Evolutionary conservation across 2,888 invertebrate species (phyloP).

Genomic region (Flabesymbios commensalis): DNA sequence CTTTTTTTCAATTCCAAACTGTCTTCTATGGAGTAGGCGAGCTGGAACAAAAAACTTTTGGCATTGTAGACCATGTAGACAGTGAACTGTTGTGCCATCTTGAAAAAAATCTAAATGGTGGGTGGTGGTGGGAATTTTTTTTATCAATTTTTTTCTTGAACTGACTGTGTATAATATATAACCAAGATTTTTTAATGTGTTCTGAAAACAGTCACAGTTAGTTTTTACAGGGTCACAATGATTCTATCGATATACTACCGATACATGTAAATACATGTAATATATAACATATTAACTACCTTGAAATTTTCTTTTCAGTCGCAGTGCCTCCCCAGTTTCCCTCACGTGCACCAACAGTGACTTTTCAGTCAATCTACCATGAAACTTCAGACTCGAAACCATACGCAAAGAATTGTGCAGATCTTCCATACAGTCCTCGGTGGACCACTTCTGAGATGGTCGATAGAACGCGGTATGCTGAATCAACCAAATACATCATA

Average conservation of each 20-base stretch:
- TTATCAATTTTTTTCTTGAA: too few relatives aligned
- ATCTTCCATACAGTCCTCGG: constrained; percentile 60
- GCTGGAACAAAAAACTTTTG: too few relatives aligned
- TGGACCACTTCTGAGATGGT: constrained; percentile 61
- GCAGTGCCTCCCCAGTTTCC: constrained; percentile 60
- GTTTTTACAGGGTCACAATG: neutral
- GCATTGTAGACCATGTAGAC: too few relatives aligned
- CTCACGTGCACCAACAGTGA: constrained; percentile 55
- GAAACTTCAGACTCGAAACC: constrained; percentile 52
- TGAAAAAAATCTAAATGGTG: too few relatives aligned
- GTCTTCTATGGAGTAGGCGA: too few relatives aligned
- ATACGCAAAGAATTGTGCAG: constrained; percentile 57
- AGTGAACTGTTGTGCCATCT: too few relatives aligned
- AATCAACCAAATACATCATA: too few relatives aligned
- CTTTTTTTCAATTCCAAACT: too few relatives aligned
- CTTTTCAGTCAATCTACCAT: constrained; percentile 62
- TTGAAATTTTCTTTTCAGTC: constrained; percentile 51
- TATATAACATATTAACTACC: neutral
- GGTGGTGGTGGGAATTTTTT: too few relatives aligned
- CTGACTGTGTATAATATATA: neutral
- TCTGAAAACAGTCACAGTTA: neutral
- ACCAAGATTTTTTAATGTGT: neutral
- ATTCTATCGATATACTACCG: neutral
- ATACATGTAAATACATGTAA: neutral
- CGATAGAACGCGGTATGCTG: constrained; percentile 58